These are phyloP conservation scores for Stenodera caucasica DNA, from an alignment of 2,888 invertebrate genomes.

Conservation along the genomic window DNA sequence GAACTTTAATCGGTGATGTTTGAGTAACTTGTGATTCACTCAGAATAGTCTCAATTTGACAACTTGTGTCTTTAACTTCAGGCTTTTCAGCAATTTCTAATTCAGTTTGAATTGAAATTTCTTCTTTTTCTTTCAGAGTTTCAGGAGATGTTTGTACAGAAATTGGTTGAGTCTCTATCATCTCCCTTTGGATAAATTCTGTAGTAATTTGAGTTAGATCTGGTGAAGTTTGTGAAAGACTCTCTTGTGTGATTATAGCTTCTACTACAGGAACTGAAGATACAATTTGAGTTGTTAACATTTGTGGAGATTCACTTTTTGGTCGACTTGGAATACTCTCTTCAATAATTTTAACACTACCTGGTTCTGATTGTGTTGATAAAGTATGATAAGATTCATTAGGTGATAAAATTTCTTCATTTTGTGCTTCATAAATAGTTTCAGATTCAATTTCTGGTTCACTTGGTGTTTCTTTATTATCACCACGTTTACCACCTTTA, in stretches of 20 bases:
- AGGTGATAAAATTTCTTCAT: slow-evolving; percentile 58
- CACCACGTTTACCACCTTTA: slow-evolving; percentile 52
- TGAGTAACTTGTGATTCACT: slow-evolving; percentile 54
- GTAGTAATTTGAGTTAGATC: slow-evolving; percentile 47
- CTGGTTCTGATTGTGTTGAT: slow-evolving; percentile 62
- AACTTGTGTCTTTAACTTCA: slow-evolving; percentile 52
- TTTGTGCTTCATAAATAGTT: slow-evolving; percentile 54
- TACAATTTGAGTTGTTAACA: slow-evolving; percentile 54
- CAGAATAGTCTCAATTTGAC: slow-evolving; percentile 55
- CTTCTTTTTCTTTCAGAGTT: slow-evolving; percentile 54
- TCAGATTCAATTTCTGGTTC: slow-evolving; percentile 51
- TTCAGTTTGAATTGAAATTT: slow-evolving; percentile 63
- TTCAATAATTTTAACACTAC: slow-evolving; percentile 68
- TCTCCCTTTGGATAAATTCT: slow-evolving; percentile 50
- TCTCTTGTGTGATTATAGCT: slow-evolving; percentile 62
- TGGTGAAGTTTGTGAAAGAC: slow-evolving; percentile 64
- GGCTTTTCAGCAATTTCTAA: slow-evolving; percentile 47
- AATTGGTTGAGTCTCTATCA: slow-evolving; percentile 47
- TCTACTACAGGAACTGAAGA: slow-evolving; percentile 64
- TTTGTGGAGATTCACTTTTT: slow-evolving; percentile 60
- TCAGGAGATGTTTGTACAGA: slow-evolving; percentile 62
- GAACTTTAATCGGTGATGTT: slow-evolving; percentile 51
- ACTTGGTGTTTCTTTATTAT: slow-evolving; percentile 42
- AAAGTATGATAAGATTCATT: slow-evolving; percentile 64
- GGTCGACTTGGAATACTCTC: slow-evolving; percentile 64